phyloP scores from a whole-genome alignment of 2,797 vertebrate genomes.

The Spinibarbus caldwelli region DNA sequence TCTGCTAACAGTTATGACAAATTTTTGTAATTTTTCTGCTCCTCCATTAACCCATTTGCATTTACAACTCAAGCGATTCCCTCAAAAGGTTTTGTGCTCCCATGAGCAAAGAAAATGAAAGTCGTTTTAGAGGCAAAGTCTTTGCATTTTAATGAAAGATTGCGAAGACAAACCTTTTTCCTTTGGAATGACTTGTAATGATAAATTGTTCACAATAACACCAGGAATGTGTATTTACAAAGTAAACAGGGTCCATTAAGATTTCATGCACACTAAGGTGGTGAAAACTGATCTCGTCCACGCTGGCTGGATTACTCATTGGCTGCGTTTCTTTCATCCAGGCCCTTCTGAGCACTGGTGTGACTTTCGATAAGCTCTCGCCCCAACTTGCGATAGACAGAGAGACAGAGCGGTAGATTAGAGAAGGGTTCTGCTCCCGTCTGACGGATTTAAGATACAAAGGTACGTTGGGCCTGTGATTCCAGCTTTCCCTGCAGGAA shows the following conservation, averaged over 20 bases:
- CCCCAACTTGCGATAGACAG: conserved; percentile 43
- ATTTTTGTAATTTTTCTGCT: background rate
- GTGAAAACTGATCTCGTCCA: conserved; percentile 15
- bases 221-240: background rate
- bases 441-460: conserved; percentile 50
- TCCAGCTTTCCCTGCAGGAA: conserved; percentile 47
- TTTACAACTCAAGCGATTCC: background rate
- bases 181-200: background rate
- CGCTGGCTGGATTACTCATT: conserved; percentile 15
- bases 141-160: conserved; percentile 7
- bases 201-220: background rate
- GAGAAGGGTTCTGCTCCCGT: conserved; percentile 41
- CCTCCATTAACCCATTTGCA: background rate
- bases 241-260: background rate
- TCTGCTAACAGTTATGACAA: background rate
- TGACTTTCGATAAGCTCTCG: conserved; percentile 54
- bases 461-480: conserved; percentile 53
- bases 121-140: background rate
- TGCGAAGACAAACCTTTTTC: background rate
- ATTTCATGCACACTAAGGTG: background rate
- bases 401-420: conserved; percentile 51
- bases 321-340: conserved; percentile 44
- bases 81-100: background rate
- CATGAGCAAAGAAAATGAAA: background rate
- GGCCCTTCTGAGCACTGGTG: conserved; percentile 38